Conservation (phyloP, 2,888 invertebrate species). For the Agrotis puta region DNA sequence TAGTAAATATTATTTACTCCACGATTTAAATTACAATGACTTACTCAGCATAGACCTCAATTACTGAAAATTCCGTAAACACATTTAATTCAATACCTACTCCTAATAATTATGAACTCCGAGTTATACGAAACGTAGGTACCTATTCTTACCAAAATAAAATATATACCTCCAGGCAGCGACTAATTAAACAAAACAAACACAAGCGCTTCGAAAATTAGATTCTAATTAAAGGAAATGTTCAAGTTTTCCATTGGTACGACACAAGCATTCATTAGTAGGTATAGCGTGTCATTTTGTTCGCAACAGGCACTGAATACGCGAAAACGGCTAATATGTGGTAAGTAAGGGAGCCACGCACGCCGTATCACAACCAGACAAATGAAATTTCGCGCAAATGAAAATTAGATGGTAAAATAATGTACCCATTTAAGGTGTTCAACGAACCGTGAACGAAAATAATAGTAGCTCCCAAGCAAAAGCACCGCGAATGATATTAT, state of each 20-base stretch:
- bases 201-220: conserved; percentile 68
- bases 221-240: conserved; percentile 77
- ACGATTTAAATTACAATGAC: too few relatives aligned
- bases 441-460: conserved; percentile 84
- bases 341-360: conserved; percentile 57
- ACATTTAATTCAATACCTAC: neutral
- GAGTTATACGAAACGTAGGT: neutral
- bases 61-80: too few relatives aligned
- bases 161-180: conserved; percentile 24
- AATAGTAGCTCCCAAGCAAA: conserved; percentile 70
- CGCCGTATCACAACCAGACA: conserved; percentile 62
- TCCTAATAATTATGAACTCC: conserved; percentile 4
- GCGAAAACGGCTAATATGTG: conserved; percentile 70
- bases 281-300: conserved; percentile 74
- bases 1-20: too few relatives aligned
- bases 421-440: conserved; percentile 77
- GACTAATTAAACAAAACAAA: conserved; percentile 62
- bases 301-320: conserved; percentile 65
- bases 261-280: conserved; percentile 74
- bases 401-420: conserved; percentile 74
- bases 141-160: conserved; percentile 13
- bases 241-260: conserved; percentile 62
- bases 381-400: conserved; percentile 80
- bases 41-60: neutral
- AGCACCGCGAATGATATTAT: conserved; percentile 77